phyloP scores from a whole-genome alignment of 1,140 invertebrate genomes.

The Fopius arisanus region DNA sequence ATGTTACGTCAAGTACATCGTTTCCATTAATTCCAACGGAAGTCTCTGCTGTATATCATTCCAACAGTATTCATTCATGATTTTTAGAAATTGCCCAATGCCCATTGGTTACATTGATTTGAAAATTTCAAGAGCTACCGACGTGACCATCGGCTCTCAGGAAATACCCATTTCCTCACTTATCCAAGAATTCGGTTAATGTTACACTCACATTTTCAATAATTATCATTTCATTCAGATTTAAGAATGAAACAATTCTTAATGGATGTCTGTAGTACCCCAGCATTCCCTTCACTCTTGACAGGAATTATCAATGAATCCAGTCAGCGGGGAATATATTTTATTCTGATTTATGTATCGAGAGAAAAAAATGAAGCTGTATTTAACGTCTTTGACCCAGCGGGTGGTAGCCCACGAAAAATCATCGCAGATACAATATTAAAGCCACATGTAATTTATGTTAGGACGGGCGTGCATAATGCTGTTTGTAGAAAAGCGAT shows the following conservation, averaged over 20 bases:
- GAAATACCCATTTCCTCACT: too few relatives aligned
- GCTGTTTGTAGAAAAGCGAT: conserved; percentile 52
- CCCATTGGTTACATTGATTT: too few relatives aligned
- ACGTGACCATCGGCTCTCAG: too few relatives aligned
- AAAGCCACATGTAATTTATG: conserved; percentile 56
- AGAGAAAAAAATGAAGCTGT: conserved; percentile 15
- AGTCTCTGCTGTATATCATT: conserved; percentile 38
- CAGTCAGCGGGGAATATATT: not conserved
- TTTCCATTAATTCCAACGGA: conserved; percentile 19
- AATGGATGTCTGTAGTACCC: too few relatives aligned
- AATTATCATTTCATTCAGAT: too few relatives aligned
- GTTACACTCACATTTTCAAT: too few relatives aligned
- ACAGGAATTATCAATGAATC: too few relatives aligned
- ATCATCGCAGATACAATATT: conserved; percentile 48
- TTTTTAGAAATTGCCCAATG: not conserved
- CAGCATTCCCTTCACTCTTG: too few relatives aligned
- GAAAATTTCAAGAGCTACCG: too few relatives aligned
- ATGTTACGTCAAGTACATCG: not conserved
- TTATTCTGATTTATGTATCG: not conserved
- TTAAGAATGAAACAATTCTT: too few relatives aligned
- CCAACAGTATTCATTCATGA: conserved; percentile 34
- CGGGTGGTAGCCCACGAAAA: conserved; percentile 44
- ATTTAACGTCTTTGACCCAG: conserved; percentile 48
- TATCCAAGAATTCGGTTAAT: too few relatives aligned
- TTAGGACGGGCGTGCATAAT: conserved; percentile 56